Evolutionary conservation across 2,797 vertebrate genomes (phyloP).

Genomic region (Pseudochaenichthys georgianus): DNA sequence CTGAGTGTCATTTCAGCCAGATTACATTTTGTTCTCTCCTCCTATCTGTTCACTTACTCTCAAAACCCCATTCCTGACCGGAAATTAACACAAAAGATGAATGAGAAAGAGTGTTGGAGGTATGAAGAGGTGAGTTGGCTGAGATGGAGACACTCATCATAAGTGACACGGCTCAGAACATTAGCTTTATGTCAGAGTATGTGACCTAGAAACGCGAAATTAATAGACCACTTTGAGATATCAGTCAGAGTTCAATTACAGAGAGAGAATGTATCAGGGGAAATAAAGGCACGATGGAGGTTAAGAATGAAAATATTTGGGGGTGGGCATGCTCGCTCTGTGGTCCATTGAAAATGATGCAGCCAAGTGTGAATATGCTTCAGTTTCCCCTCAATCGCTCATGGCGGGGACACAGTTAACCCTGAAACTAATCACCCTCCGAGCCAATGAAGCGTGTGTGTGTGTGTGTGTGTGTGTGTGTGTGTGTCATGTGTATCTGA

Average conservation of each 20-base stretch:
- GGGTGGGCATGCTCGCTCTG: neutral
- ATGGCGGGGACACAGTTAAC: slow-evolving; percentile 61
- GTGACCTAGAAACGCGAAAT: slow-evolving; percentile 66
- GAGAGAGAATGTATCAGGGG: slow-evolving; percentile 12
- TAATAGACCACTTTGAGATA: slow-evolving; percentile 41
- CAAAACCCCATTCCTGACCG: slow-evolving; percentile 32
- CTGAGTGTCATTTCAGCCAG: slow-evolving; percentile 4
- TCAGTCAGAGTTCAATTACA: slow-evolving; percentile 21
- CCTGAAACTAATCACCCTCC: slow-evolving; percentile 56
- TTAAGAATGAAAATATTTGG: slow-evolving; percentile 10
- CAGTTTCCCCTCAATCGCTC: slow-evolving; percentile 50
- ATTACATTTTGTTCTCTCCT: slow-evolving; percentile 2
- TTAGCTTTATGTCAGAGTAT: slow-evolving; percentile 52
- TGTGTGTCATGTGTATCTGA: neutral
- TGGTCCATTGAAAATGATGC: slow-evolving; percentile 27
- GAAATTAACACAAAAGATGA: slow-evolving; percentile 27
- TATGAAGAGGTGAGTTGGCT: slow-evolving; percentile 44
- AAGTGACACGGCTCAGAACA: slow-evolving; percentile 54
- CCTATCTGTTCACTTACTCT: slow-evolving; percentile 39
- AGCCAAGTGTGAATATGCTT: slow-evolving; percentile 36
- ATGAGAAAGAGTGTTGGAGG: slow-evolving; percentile 14
- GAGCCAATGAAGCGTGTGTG: slow-evolving; percentile 32
- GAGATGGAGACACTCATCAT: slow-evolving; percentile 51
- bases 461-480: slow-evolving; percentile 17
- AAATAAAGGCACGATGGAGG: slow-evolving; percentile 18